These are phyloP conservation scores for Chymomyza costata DNA, from an alignment of 1,140 invertebrate species.

Conservation along the genomic window DNA sequence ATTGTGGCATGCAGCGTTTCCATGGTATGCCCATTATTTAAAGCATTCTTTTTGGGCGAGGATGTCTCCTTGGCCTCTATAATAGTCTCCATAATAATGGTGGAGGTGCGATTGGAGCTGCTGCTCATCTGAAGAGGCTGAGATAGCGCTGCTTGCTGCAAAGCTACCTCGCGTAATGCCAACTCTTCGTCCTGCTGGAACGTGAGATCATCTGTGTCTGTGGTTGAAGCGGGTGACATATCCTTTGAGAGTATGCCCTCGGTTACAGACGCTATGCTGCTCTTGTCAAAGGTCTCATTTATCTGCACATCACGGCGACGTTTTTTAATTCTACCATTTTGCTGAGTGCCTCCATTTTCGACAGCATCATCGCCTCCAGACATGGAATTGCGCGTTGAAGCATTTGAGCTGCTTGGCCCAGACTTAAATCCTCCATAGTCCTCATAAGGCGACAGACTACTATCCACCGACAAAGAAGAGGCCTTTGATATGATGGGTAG, in stretches of 20 bases:
- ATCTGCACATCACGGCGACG: slow-evolving; percentile 61
- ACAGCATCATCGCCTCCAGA: slow-evolving; percentile 26
- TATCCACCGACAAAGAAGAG: slow-evolving; percentile 65
- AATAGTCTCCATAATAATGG: slow-evolving; percentile 70
- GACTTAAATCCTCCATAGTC: slow-evolving; percentile 70
- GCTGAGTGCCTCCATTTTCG: neutral
- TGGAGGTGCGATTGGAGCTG: slow-evolving; percentile 50
- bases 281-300: slow-evolving; percentile 74
- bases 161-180: slow-evolving; percentile 45
- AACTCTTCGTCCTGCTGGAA: slow-evolving; percentile 73
- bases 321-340: slow-evolving; percentile 42
- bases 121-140: slow-evolving; percentile 31
- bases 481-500: slow-evolving; percentile 70
- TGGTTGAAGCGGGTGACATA: slow-evolving; percentile 63
- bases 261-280: slow-evolving; percentile 67
- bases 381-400: slow-evolving; percentile 23
- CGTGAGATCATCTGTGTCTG: slow-evolving; percentile 73
- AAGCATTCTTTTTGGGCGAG: slow-evolving; percentile 62
- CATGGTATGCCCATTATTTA: slow-evolving; percentile 61
- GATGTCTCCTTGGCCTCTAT: slow-evolving; percentile 71
- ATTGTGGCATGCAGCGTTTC: slow-evolving; percentile 72
- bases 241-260: slow-evolving; percentile 73
- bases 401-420: slow-evolving; percentile 66
- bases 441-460: slow-evolving; percentile 65
- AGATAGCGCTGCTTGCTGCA: slow-evolving; percentile 8